Evolutionary conservation across 2,797 vertebrate genomes (phyloP), one percentile per base, ranked within the genome.

Genomic region (Falco biarmicus): DNA sequence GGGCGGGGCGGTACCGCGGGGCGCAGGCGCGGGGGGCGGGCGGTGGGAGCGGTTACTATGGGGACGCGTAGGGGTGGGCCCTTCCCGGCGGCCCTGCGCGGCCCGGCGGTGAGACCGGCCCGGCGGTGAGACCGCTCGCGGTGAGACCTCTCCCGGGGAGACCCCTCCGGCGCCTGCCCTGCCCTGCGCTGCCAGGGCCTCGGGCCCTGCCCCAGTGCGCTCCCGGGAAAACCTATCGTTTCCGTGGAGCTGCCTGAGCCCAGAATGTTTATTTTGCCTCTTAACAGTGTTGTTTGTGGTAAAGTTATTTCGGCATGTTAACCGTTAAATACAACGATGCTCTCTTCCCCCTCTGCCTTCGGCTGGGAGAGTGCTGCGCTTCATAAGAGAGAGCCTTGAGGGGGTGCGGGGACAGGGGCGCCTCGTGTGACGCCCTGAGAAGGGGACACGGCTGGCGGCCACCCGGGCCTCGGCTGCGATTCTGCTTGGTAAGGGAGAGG

Each of bases 301-400:
- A 10, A 7, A 31, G 54, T 47, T 11, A 15, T 5, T 29, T 16
- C 6, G 1, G 59, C 2, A 3, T 3, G 39, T 20, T 75, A 32
- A 2, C 9, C 10, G 0, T 15, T 20, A 4, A 22, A 14, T 6
- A 17, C 61, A 6, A 0, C 22, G 3, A 0, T 1, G 20, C 10
- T 13, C 0, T 6, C 6, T 25, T 9, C 8, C 5, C 15, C 15
- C 3, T 0, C 7, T 16, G 9, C 29, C 21, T 45, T 10, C 28
- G 1, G 1, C 1, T 2, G 71, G 24, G 19, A 45, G 48, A 48
- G 11, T 9, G 16, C 8, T 9, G 1, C 7, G 0, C 4, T 21
- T 4, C 48, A 0, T 20, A 13, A 1, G 61, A 13, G 41, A 1
- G 61, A 13, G 41, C 6, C 32, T 5, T 5, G 70, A 9, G 59